Conservation (phyloP, 1,140 invertebrate genomes). For the Pantala flavescens region DNA sequence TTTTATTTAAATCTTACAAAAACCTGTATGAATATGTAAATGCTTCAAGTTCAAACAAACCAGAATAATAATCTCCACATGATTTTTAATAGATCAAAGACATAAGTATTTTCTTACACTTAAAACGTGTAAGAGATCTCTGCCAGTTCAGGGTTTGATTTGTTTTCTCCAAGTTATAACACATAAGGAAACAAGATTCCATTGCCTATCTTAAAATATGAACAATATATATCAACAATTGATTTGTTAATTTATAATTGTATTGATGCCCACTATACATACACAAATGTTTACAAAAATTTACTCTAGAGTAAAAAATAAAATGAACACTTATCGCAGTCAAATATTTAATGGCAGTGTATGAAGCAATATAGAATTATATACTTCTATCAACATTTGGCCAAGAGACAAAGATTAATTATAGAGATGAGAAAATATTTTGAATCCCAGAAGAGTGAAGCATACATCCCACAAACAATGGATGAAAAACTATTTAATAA, state of each 20-base stretch:
- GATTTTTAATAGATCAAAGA: not conserved
- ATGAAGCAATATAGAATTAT: not conserved
- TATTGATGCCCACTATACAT: slow-evolving; percentile 3
- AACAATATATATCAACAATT: not conserved
- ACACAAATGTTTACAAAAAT: slow-evolving; percentile 8
- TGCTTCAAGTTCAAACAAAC: not conserved
- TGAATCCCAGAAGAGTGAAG: no score
- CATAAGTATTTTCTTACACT: not conserved
- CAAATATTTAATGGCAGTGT: slow-evolving; percentile 2
- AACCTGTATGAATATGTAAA: no score
- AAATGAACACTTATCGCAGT: slow-evolving; percentile 10
- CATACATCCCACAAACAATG: no score
- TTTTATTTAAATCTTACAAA: no score
- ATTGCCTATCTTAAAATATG: not conserved
- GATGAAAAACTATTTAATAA: no score
- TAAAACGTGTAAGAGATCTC: not conserved
- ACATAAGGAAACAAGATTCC: not conserved
- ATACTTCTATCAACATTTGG: no score
- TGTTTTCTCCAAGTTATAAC: not conserved
- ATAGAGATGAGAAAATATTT: no score
- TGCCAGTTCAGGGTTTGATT: not conserved
- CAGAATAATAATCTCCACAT: not conserved
- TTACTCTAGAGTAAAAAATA: not conserved
- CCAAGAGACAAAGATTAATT: no score
- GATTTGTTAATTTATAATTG: slow-evolving; percentile 5